Evolutionary conservation across 2,888 invertebrate species (phyloP), one percentile per base, ranked within the genome.

Genomic region (Cryptophagus acutangulus): DNA sequence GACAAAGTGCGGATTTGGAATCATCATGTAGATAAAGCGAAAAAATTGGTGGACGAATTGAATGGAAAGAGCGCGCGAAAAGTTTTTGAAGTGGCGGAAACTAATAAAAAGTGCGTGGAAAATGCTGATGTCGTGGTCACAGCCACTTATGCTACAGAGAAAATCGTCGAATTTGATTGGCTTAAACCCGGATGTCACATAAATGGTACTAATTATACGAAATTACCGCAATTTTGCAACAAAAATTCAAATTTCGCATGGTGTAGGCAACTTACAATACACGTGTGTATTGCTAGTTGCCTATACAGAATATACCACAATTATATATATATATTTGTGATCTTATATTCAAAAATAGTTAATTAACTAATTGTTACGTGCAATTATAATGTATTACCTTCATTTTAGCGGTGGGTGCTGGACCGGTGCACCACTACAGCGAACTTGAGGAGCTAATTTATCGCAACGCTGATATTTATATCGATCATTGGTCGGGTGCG

Each of bases 41-140:
- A 52, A 1, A 40, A 49, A 5, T 47, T 75, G 41, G 65, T 61
- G 2, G 43, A 49, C 1, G 62, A 69, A 29, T 53, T 75, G 36
- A 60, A 63, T 33, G 40, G 33, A 40, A 38, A 36, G 6, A 16
- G 5, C 4, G 33, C 16, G 8, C 8, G 18, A 13, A 33, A 33
- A 3, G 41, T 41, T 6, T 58, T 60, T 43, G 50, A 45, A 40
- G 45, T 40, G 16, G 43, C 54, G 38, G 51, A 59, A 38, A 66
- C 61, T 17, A 64, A 66, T 0, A 61, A 71, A 36, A 71, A 72
- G 15, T 78, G 79, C 35, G 76, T 77, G 0, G 55, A 55, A 26
- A 65, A 70, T 45, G 79, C 80, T 1, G 81, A 82, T 65, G 72
- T 82, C 16, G 73, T 83, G 41, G 73, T 79, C 20, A 78, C 80